Evolutionary conservation across 2,797 vertebrate genomes (phyloP).

Genomic region (Macropus fuliginosus): DNA sequence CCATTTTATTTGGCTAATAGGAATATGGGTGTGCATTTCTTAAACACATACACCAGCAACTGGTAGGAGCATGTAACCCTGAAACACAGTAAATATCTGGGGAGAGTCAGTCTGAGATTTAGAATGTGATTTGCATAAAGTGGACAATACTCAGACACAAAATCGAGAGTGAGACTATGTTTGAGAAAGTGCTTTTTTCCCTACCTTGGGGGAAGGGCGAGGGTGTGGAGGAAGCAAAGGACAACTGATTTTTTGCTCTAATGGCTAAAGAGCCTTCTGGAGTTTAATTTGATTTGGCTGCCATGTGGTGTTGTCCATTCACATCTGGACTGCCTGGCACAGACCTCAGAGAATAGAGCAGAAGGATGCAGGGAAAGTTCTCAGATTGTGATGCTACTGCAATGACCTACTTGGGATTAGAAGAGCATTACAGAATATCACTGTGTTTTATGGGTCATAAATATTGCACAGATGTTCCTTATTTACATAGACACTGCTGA

Average conservation of each 20-base stretch:
- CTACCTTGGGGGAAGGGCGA: conserved; percentile 33
- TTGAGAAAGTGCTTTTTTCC: conserved; percentile 57
- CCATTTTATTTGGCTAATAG: conserved; percentile 28
- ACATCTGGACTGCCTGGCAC: conserved; percentile 69
- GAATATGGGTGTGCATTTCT: conserved; percentile 17
- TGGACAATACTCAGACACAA: background rate
- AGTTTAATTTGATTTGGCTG: conserved; percentile 41
- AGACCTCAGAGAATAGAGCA: background rate
- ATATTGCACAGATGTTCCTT: conserved; percentile 68
- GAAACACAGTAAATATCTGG: background rate
- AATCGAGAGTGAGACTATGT: conserved; percentile 38
- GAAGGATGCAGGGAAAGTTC: background rate
- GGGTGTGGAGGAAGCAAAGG: background rate
- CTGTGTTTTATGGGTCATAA: conserved; percentile 60
- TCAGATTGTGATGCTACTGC: conserved; percentile 14
- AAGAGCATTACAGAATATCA: conserved; percentile 31
- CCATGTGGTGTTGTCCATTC: conserved; percentile 45
- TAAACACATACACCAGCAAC: conserved; percentile 13
- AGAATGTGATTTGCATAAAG: background rate
- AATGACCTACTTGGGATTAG: conserved; percentile 55
- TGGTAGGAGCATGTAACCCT: background rate
- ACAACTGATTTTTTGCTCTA: conserved; percentile 57
- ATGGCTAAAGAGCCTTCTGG: conserved; percentile 42
- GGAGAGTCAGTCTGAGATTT: background rate
- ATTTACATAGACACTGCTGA: conserved; percentile 57